These are phyloP conservation scores for Coturnix japonica DNA, from an alignment of 2,113 vertebrate genomes.

Conservation along the genomic window DNA sequence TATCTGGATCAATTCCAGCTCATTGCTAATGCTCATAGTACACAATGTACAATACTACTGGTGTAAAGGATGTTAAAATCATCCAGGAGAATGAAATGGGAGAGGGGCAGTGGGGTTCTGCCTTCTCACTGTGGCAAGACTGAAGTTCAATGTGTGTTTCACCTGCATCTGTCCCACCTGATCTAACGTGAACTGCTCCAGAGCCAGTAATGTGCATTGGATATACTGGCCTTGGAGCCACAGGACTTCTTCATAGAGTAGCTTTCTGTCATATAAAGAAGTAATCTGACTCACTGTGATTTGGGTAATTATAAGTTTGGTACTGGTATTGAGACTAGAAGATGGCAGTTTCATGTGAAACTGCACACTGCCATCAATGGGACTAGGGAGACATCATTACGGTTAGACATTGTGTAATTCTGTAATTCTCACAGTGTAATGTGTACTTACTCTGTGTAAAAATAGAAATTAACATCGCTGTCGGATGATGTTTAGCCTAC, in stretches of 20 bases:
- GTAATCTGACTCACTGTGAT: neutral
- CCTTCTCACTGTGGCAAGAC: neutral
- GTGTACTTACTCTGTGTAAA: neutral
- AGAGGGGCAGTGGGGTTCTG: fast-evolving
- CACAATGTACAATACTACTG: neutral
- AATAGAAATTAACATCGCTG: neutral
- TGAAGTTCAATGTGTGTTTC: neutral
- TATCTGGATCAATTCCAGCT: neutral
- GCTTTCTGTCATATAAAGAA: neutral
- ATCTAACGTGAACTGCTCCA: neutral
- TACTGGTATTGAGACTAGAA: neutral
- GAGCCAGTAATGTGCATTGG: neutral
- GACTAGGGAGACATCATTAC: neutral
- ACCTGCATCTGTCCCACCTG: too few species aligned
- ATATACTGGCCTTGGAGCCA: neutral
- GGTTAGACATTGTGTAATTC: neutral
- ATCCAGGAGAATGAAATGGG: neutral
- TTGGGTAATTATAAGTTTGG: neutral
- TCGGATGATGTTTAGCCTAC: neutral
- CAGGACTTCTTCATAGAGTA: neutral
- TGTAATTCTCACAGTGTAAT: neutral
- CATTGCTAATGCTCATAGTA: neutral
- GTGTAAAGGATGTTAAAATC: neutral
- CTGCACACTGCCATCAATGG: neutral
- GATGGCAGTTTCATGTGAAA: neutral